These are phyloP conservation scores for Phylloscopus whistleri DNA, from an alignment of 2,113 vertebrate genomes.

Conservation along the genomic window DNA sequence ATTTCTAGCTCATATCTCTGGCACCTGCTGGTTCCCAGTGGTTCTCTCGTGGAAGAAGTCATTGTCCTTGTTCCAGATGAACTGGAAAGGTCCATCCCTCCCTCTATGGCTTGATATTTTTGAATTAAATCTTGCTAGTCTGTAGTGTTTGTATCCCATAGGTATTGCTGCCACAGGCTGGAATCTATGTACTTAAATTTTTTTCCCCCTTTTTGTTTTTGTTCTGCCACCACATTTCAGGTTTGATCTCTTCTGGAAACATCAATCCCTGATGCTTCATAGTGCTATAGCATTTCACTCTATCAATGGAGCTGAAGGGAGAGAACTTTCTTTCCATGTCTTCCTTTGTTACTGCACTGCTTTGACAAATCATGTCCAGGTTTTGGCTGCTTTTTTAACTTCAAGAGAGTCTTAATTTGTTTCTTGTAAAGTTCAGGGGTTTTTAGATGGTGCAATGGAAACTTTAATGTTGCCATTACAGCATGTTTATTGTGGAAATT, in stretches of 20 bases:
- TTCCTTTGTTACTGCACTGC: not conserved
- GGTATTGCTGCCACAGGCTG: not conserved
- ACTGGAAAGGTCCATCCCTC: not conserved
- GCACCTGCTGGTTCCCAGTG: not conserved
- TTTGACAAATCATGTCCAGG: not conserved
- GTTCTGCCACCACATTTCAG: not conserved
- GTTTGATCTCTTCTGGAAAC: not conserved
- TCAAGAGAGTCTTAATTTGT: not conserved
- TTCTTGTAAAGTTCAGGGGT: not conserved
- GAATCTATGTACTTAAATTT: not conserved
- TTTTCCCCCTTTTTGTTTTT: not conserved
- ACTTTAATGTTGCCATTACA: not conserved
- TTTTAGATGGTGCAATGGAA: not conserved
- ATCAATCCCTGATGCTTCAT: fast-evolving
- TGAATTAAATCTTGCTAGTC: not conserved
- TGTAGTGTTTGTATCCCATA: not conserved
- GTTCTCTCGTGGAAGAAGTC: not conserved
- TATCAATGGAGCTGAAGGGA: not conserved
- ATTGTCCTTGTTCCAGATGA: not conserved
- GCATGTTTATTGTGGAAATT: not conserved
- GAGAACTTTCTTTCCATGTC: not conserved
- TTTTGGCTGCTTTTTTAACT: not conserved
- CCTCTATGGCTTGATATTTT: not conserved
- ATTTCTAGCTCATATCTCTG: not conserved
- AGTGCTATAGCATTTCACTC: not conserved